A percentile compares a stretch with the other conserved stretches of the same genome.
Evolutionary conservation across 2,888 invertebrate genomes (phyloP).

Genomic region (Idaea straminata): DNA sequence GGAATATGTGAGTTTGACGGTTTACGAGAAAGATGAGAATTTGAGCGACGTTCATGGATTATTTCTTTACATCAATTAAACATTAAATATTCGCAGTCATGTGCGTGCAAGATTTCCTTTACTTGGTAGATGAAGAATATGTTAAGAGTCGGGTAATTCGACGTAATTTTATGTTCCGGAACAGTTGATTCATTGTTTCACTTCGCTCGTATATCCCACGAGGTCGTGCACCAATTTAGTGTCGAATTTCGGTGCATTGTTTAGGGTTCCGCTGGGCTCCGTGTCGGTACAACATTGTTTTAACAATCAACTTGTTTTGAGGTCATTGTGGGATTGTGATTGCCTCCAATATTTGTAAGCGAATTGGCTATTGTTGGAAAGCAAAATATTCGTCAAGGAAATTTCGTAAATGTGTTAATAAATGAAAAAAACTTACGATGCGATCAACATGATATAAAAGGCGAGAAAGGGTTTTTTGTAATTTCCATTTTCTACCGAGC

Average conservation of each 20-base stretch:
- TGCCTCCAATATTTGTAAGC: not conserved
- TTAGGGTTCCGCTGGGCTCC: slow-evolving; percentile 28
- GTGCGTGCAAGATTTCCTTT: not conserved
- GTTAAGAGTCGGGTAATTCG: slow-evolving; percentile 39
- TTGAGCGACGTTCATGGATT: too few species aligned
- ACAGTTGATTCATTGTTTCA: slow-evolving; percentile 35
- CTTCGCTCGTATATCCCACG: slow-evolving; percentile 38
- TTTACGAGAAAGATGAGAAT: too few species aligned
- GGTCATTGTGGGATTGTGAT: not conserved
- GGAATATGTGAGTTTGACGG: too few species aligned
- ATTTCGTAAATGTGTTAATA: not conserved
- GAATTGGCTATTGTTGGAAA: not conserved
- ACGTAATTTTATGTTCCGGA: slow-evolving; percentile 43
- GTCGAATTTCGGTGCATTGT: slow-evolving; percentile 52
- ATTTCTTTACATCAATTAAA: not conserved
- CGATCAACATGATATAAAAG: slow-evolving; percentile 1
- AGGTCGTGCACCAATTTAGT: slow-evolving; percentile 43
- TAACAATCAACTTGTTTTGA: slow-evolving; percentile 15
- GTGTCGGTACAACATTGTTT: slow-evolving; percentile 32
- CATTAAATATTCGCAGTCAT: slow-evolving; percentile 6
- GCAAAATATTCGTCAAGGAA: not conserved
- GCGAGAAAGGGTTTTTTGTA: not conserved
- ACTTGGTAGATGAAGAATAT: slow-evolving; percentile 26
- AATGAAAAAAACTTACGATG: not conserved
- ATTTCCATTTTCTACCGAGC: not conserved